Percentiles rank a stretch among this genome's conserved stretches.
These are phyloP conservation scores for Pavo muticus DNA, from an alignment of 2,113 vertebrate species.

Conservation along the genomic window DNA sequence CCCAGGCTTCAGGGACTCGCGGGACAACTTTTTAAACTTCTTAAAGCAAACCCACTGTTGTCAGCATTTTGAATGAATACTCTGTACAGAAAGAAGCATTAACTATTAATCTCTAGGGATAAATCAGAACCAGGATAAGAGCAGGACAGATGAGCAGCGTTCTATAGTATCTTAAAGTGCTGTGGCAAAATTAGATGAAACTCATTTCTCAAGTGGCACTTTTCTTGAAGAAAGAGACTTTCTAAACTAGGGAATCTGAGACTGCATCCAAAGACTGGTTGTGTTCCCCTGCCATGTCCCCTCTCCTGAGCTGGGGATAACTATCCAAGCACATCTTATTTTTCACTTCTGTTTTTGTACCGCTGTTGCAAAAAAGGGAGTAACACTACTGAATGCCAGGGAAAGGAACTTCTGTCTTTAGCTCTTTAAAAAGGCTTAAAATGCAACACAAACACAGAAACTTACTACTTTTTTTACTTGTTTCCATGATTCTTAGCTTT, in stretches of 20 bases:
- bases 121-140: background rate
- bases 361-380: background rate
- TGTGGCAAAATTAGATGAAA: background rate
- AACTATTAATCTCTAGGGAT: background rate
- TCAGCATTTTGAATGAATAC: background rate
- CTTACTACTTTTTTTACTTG: background rate
- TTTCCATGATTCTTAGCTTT: background rate
- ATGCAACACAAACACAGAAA: background rate
- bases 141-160: background rate
- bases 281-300: background rate
- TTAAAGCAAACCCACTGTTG: background rate
- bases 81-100: fast-evolving
- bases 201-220: background rate
- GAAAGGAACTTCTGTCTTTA: background rate
- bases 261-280: background rate
- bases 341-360: background rate
- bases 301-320: fast-evolving
- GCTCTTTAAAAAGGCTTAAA: background rate
- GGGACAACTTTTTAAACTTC: background rate
- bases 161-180: background rate
- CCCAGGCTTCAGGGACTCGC: background rate
- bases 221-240: background rate
- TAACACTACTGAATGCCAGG: background rate
- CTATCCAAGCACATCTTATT: fast-evolving
- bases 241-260: background rate